phyloP scores from a whole-genome alignment of 2,888 invertebrate species.

The Trachelus tabidus region DNA sequence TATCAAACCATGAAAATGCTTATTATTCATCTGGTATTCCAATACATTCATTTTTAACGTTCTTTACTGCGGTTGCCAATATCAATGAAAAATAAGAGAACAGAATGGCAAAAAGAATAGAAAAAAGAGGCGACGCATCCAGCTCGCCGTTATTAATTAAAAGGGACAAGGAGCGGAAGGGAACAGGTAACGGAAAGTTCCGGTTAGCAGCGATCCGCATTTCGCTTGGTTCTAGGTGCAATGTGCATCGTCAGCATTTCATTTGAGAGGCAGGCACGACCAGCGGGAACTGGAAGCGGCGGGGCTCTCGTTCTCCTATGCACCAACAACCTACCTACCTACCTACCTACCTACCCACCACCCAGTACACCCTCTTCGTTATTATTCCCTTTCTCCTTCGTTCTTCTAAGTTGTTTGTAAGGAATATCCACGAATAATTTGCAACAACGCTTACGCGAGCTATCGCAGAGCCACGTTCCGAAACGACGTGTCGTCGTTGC shows the following conservation, averaged over 20 bases:
- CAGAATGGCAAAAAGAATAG: slow-evolving; percentile 7
- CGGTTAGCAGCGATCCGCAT: slow-evolving; percentile 47
- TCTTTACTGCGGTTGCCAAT: background rate
- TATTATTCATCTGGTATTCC: background rate
- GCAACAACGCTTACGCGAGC: background rate
- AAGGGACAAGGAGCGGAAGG: slow-evolving; percentile 10
- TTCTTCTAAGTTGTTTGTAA: background rate
- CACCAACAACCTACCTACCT: slow-evolving; percentile 2
- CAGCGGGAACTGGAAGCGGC: slow-evolving; percentile 1
- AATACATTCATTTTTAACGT: background rate
- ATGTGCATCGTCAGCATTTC: slow-evolving; percentile 50
- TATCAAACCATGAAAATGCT: background rate
- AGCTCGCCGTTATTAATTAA: background rate
- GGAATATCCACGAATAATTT: background rate
- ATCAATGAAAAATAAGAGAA: slow-evolving; percentile 1
- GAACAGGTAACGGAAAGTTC: slow-evolving; percentile 43
- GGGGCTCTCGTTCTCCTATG: slow-evolving; percentile 7
- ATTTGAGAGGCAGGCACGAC: slow-evolving; percentile 37
- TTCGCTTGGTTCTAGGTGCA: slow-evolving; percentile 46
- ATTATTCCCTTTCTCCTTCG: background rate
- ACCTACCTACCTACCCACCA: slow-evolving; percentile 21
- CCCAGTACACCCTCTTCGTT: slow-evolving; percentile 2
- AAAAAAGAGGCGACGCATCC: slow-evolving; percentile 5
- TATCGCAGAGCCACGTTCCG: background rate
- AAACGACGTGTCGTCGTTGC: background rate